Evolutionary conservation across 2,888 invertebrate genomes (phyloP).

Genomic region (Parnassius orleans): DNA sequence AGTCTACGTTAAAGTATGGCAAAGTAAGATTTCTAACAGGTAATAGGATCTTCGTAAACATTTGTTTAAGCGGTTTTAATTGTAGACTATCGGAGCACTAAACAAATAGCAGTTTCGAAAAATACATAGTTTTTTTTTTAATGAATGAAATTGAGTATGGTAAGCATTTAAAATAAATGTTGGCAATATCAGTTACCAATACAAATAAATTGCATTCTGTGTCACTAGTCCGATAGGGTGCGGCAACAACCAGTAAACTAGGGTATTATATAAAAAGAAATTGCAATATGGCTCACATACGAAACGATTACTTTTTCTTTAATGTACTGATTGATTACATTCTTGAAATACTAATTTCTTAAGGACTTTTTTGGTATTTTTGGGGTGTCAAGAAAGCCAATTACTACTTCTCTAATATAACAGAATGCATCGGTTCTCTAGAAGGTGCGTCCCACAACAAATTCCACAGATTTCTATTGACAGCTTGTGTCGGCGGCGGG

Average conservation of each 20-base stretch:
- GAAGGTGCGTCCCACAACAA: background rate
- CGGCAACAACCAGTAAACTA: conserved; percentile 11
- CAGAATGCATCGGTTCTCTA: too few species aligned
- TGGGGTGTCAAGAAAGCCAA: too few species aligned
- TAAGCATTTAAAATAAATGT: background rate
- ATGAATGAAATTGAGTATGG: too few species aligned
- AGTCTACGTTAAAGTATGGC: conserved; percentile 1
- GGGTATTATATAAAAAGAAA: conserved; percentile 2
- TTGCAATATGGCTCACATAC: conserved; percentile 8
- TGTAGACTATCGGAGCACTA: background rate
- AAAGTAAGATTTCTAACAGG: background rate
- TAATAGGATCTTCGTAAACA: background rate
- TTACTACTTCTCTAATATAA: too few species aligned
- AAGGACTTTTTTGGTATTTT: too few species aligned
- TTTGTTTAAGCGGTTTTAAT: background rate
- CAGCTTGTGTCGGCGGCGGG: conserved; percentile 34
- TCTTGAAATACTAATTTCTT: too few species aligned
- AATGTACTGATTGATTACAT: too few species aligned
- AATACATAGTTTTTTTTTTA: too few species aligned
- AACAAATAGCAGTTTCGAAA: too few species aligned
- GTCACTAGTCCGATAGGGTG: conserved; percentile 17
- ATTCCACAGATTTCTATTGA: background rate
- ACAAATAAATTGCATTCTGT: conserved; percentile 23
- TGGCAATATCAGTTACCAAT: conserved; percentile 16
- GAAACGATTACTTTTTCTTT: background rate